Percentiles rank a stretch among this genome's conserved stretches.
phyloP scores from a whole-genome alignment of 2,888 invertebrate genomes.

The Eueremaeus valkanovi region DNA sequence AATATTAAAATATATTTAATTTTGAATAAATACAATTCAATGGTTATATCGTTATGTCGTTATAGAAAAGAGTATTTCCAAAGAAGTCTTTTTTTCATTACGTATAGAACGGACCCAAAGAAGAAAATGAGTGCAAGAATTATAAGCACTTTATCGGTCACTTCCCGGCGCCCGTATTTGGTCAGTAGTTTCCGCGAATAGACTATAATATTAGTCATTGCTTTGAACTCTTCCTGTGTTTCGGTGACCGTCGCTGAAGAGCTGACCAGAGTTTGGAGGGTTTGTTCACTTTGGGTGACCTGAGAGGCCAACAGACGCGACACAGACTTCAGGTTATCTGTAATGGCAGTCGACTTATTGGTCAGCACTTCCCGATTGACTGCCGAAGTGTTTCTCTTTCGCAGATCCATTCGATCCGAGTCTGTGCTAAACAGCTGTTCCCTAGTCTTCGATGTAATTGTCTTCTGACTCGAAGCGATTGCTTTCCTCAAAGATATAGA shows the following conservation, averaged over 20 bases:
- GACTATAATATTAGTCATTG: conserved; percentile 78
- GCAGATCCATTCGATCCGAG: neutral
- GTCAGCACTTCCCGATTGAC: conserved; percentile 19
- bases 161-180: conserved; percentile 88
- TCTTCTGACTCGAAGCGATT: conserved; percentile 42
- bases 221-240: conserved; percentile 74
- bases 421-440: conserved; percentile 42
- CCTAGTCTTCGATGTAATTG: conserved; percentile 43
- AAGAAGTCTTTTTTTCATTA: conserved; percentile 39
- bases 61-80: conserved; percentile 30
- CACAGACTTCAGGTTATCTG: conserved; percentile 70
- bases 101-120: conserved; percentile 62
- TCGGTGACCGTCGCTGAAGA: conserved; percentile 59
- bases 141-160: conserved; percentile 88
- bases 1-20: neutral
- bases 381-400: conserved; percentile 3
- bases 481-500: conserved; percentile 43
- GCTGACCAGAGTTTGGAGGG: conserved; percentile 65
- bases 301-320: conserved; percentile 81
- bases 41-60: no score
- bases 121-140: conserved; percentile 83
- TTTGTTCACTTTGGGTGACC: conserved; percentile 77
- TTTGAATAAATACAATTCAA: no score
- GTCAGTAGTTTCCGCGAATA: conserved; percentile 86
- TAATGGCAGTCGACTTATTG: conserved; percentile 37